Evolutionary conservation across 2,797 vertebrate species (phyloP), one percentile per base, ranked within the genome.

Genomic region (Loriculus beryllinus): DNA sequence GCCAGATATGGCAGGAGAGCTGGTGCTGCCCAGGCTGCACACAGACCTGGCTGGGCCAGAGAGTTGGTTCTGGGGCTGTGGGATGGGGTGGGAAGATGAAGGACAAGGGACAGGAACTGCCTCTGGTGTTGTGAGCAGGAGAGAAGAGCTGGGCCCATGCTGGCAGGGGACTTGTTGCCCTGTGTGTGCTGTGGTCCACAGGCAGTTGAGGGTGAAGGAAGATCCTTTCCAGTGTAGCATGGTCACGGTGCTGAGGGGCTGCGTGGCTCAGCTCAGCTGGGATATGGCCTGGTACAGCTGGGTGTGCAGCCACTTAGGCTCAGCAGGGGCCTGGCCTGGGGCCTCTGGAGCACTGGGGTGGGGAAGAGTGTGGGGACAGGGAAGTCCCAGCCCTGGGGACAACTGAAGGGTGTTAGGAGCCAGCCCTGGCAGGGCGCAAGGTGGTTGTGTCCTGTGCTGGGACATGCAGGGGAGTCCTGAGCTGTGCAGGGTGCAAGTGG

Each of bases 121-220:
- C 9, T 21, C 3, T 4, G 0, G 1, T 21, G 9, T 3, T 37
- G 19, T 15, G 47, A 74, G 47, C 21, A 8, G 80, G 10, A 39
- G 29, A 33, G 23, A 42, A 33, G 70, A 12, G 14, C 7, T 3
- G 9, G 2, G 39, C 31, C 5, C 14, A 1, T 4, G 29, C 10
- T 2, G 1, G 21, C 1, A 2, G 52, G 28, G 25, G 40, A 1
- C 9, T 13, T 12, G 11, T 28, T 10, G 4, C 9, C 8, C 16
- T 40, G 63, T 2, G 0, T 1, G 1, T 5, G 57, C 33, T 0
- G 1, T 7, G 23, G 45, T 76, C 31, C 1, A 0, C 1, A 11
- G 40, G 64, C 48, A 37, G 67, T 14, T 28, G 3, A 0, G 20
- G 14, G 29, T 12, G n/a, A 17, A 35, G 15, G 23, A 14, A 1